Conservation (phyloP, 2,797 vertebrate species). For the Glyptemys insculpta region DNA sequence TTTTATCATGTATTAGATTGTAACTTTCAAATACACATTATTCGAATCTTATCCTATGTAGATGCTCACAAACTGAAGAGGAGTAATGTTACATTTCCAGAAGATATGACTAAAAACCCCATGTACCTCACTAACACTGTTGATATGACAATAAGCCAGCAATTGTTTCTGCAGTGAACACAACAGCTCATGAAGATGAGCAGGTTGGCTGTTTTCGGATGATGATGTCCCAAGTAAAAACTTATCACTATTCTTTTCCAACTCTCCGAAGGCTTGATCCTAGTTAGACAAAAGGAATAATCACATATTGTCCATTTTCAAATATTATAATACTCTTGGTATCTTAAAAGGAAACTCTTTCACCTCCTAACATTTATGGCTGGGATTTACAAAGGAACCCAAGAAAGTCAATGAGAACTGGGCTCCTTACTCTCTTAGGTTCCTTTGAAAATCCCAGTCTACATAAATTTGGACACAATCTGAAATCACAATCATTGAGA, state of each 20-base stretch:
- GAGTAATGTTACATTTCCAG: background rate
- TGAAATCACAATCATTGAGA: background rate
- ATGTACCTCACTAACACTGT: slow-evolving; percentile 91
- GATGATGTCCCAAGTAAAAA: slow-evolving; percentile 91
- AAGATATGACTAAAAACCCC: background rate
- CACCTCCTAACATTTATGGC: background rate
- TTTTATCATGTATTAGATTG: background rate
- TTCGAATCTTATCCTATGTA: background rate
- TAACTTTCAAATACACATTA: slow-evolving; percentile 22
- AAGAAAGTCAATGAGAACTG: background rate
- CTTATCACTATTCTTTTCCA: slow-evolving; percentile 99
- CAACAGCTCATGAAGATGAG: slow-evolving; percentile 96
- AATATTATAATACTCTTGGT: rapidly evolving
- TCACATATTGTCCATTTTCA: background rate
- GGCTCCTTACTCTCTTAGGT: background rate
- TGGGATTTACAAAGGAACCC: background rate
- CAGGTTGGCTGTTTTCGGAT: slow-evolving; percentile 96
- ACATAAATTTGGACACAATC: background rate
- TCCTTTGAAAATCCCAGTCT: background rate
- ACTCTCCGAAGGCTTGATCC: slow-evolving; percentile 98
- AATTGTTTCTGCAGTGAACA: slow-evolving; percentile 98
- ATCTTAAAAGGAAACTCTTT: background rate
- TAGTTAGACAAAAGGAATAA: slow-evolving; percentile 64
- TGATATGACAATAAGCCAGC: slow-evolving; percentile 96
- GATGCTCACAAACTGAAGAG: background rate